Evolutionary conservation across 2,113 vertebrate species (phyloP).

Genomic region (Grammomys surdaster): DNA sequence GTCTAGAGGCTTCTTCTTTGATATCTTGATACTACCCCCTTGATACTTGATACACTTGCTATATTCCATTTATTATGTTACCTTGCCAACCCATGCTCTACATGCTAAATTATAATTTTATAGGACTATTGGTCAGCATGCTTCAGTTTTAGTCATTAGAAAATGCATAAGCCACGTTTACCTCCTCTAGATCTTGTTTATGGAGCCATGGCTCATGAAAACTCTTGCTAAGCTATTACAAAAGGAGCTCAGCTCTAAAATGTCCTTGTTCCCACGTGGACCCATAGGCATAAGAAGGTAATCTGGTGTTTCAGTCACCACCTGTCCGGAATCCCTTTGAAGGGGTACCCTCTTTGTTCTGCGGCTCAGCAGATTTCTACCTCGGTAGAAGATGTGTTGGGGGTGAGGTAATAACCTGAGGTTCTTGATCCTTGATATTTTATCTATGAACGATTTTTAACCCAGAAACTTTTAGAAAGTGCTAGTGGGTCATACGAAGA

Average conservation of each 20-base stretch:
- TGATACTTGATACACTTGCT: background rate
- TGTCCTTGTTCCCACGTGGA: background rate
- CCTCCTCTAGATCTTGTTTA: background rate
- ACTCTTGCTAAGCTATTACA: background rate
- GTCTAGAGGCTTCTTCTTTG: background rate
- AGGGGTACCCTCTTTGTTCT: background rate
- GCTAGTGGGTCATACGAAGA: background rate
- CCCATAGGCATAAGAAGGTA: background rate
- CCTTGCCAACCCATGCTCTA: background rate
- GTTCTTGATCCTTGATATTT: background rate
- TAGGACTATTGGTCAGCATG: constrained; percentile 1
- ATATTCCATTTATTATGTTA: background rate
- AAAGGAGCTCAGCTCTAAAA: constrained; percentile 41
- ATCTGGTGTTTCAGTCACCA: background rate
- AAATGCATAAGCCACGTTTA: background rate
- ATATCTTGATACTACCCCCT: constrained; percentile 5
- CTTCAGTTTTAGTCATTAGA: background rate
- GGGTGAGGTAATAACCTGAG: background rate
- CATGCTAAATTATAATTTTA: constrained; percentile 24
- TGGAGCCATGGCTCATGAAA: constrained; percentile 38
- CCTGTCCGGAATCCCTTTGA: constrained; percentile 18
- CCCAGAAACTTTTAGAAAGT: background rate
- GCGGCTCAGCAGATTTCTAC: background rate
- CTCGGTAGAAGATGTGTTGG: background rate
- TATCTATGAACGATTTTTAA: background rate